Conservation (phyloP, 2,113 vertebrate genomes). For the Cyprinodon tularosa region DNA sequence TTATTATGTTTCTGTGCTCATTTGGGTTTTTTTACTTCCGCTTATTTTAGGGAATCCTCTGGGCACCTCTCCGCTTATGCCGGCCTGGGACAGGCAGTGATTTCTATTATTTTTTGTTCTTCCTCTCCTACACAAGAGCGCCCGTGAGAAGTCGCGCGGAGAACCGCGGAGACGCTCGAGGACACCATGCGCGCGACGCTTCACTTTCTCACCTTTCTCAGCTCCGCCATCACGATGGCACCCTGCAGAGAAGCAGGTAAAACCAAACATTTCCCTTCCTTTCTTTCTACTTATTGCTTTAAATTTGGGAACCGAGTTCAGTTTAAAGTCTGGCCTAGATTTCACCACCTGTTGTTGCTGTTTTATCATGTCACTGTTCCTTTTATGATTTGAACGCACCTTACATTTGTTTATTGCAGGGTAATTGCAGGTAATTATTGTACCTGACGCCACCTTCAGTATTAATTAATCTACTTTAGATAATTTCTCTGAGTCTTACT, state of each 20-base stretch:
- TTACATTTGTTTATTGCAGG: too few species aligned
- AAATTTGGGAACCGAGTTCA: background rate
- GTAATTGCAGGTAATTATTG: too few species aligned
- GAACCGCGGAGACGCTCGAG: background rate
- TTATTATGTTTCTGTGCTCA: background rate
- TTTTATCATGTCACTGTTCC: too few species aligned
- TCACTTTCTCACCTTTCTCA: background rate
- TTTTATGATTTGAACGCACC: too few species aligned
- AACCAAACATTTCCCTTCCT: background rate
- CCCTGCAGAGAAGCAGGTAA: slow-evolving; percentile 9
- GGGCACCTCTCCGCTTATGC: background rate
- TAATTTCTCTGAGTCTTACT: too few species aligned
- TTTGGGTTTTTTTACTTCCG: background rate
- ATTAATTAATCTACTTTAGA: too few species aligned
- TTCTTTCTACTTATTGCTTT: background rate
- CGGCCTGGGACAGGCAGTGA: background rate
- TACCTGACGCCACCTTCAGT: too few species aligned
- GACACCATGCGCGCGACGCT: background rate
- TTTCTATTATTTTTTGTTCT: background rate
- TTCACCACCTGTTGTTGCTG: background rate
- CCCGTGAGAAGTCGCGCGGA: background rate
- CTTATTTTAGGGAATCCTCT: background rate
- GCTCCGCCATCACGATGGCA: too few species aligned
- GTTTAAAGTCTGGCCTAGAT: background rate
- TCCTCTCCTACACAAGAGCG: background rate